Percentiles rank a stretch among this genome's conserved stretches.
Conservation (phyloP, 2,888 invertebrate genomes). For the Capitulum mitella region DNA sequence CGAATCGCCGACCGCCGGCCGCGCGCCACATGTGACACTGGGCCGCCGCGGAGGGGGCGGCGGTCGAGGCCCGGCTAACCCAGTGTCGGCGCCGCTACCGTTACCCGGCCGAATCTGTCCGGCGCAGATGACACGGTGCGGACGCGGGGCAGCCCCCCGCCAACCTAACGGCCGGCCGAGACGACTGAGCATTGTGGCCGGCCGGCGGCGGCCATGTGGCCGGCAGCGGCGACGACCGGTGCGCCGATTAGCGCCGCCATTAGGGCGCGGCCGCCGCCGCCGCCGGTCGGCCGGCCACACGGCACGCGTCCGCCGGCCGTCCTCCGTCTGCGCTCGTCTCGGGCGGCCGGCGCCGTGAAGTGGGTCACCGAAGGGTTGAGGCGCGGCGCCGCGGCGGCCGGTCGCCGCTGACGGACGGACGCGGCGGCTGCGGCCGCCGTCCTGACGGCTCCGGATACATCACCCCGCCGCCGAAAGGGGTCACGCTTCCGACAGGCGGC, state of each 20-base stretch:
- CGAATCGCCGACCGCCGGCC: neutral
- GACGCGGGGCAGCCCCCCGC: neutral
- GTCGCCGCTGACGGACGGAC: neutral
- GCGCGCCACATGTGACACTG: neutral
- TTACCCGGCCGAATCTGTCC: neutral
- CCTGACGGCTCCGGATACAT: neutral
- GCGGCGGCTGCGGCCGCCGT: neutral
- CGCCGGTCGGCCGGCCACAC: neutral
- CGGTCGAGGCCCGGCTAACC: neutral
- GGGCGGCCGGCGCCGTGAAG: neutral
- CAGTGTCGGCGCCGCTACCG: neutral
- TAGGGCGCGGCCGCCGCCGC: neutral
- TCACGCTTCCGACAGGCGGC: slow-evolving; percentile 4
- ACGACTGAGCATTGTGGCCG: neutral
- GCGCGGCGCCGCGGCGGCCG: neutral
- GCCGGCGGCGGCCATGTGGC: neutral
- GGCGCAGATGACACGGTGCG: neutral
- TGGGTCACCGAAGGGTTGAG: slow-evolving; percentile 9
- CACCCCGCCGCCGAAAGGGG: neutral
- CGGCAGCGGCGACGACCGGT: neutral
- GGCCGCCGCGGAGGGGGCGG: neutral
- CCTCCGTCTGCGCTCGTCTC: neutral
- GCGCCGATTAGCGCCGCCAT: neutral
- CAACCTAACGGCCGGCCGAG: neutral
- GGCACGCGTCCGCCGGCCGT: neutral